phyloP scores from a whole-genome alignment of 1,140 invertebrate genomes.

The Euwallacea fornicatus region DNA sequence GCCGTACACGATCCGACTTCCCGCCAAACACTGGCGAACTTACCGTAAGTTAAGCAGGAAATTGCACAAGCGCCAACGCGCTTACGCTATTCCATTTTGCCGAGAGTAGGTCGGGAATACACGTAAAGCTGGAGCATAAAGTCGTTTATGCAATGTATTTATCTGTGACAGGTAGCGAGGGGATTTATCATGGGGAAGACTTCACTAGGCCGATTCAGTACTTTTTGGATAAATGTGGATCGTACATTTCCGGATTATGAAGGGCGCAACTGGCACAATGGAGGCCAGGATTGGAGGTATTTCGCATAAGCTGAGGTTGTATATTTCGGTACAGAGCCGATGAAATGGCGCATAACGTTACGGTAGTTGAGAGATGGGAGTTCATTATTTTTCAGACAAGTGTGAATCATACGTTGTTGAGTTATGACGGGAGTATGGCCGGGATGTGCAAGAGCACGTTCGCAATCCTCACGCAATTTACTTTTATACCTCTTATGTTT shows the following conservation, averaged over 20 bases:
- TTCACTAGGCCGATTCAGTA: not conserved
- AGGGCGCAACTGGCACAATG: too few relatives aligned
- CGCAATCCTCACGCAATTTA: too few relatives aligned
- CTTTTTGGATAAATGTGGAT: not conserved
- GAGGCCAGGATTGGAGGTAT: too few relatives aligned
- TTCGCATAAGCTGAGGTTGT: too few relatives aligned
- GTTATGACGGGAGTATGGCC: too few relatives aligned
- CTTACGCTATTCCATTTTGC: constrained; percentile 13
- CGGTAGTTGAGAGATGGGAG: too few relatives aligned
- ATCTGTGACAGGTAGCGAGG: not conserved
- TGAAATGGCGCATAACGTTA: too few relatives aligned
- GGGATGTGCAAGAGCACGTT: too few relatives aligned
- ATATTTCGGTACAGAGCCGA: too few relatives aligned
- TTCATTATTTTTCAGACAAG: not conserved
- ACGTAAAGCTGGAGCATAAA: constrained; percentile 18
- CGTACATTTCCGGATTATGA: not conserved
- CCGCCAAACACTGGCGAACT: constrained; percentile 18
- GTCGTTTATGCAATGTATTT: constrained; percentile 11
- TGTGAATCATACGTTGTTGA: constrained; percentile 1
- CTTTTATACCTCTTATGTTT: too few relatives aligned
- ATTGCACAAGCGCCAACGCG: constrained; percentile 18
- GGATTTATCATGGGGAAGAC: not conserved
- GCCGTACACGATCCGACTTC: not conserved
- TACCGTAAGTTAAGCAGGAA: not conserved
- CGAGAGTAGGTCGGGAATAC: constrained; percentile 20